Conservation (phyloP, 2,797 vertebrate species). For the Poeciliopsis turneri region DNA sequence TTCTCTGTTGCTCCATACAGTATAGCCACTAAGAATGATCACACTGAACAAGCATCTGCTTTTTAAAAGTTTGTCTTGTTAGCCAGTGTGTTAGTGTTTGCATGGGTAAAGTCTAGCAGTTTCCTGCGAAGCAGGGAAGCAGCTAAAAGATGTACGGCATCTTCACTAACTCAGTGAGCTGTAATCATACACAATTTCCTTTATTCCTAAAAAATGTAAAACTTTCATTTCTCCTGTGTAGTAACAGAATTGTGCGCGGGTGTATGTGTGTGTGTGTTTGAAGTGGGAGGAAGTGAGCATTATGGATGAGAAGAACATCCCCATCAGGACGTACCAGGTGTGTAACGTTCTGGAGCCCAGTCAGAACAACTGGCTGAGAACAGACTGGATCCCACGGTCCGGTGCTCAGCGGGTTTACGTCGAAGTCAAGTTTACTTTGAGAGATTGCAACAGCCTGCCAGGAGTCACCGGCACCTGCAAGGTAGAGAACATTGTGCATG, state of each 20-base stretch:
- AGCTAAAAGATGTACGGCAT: background rate
- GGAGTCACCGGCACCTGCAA: conserved; percentile 98
- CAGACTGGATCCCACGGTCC: conserved; percentile 96
- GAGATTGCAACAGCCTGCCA: conserved; percentile 97
- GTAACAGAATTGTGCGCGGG: background rate
- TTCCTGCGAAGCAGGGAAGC: background rate
- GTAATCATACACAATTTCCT: background rate
- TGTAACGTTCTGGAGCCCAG: conserved; percentile 96
- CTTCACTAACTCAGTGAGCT: background rate
- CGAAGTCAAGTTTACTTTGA: conserved; percentile 97
- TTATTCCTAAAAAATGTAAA: background rate
- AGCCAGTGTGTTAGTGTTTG: conserved; percentile 8
- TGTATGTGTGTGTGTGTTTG: conserved; percentile 23
- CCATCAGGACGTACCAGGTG: conserved; percentile 97
- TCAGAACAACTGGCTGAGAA: conserved; percentile 98
- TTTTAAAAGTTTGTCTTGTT: background rate
- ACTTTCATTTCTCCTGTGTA: background rate
- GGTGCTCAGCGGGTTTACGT: conserved; percentile 96
- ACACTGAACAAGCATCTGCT: conserved; percentile 16
- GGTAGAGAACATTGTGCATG: conserved; percentile 48
- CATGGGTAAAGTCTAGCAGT: background rate
- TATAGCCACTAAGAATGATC: conserved; percentile 3
- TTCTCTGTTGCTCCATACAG: conserved; percentile 5
- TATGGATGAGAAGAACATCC: conserved; percentile 99
- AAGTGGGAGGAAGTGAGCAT: conserved; percentile 99